Conservation (phyloP, 2,113 vertebrate genomes). For the Plectropomus leopardus region DNA sequence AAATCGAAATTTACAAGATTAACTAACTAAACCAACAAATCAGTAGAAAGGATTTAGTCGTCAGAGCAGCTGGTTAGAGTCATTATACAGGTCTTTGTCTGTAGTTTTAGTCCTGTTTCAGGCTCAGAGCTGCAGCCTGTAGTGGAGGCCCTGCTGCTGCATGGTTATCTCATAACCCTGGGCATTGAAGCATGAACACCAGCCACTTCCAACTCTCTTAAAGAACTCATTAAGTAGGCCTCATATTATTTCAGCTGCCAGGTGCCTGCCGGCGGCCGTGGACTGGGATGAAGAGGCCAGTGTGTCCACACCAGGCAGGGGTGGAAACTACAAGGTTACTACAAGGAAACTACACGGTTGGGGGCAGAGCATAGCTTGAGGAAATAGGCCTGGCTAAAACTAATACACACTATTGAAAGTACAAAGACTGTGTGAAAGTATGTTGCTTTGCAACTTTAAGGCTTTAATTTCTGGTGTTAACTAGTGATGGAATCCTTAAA, state of each 20-base stretch:
- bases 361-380: neutral
- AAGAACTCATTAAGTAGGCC: slow-evolving; percentile 72
- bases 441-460: neutral
- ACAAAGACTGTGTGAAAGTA: neutral
- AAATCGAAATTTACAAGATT: too few relatives aligned
- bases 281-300: slow-evolving; percentile 53
- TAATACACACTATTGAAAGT: neutral
- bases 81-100: neutral
- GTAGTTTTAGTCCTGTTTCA: slow-evolving; percentile 2
- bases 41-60: neutral
- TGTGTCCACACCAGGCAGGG: slow-evolving; percentile 43
- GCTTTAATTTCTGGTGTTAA: neutral
- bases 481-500: too few relatives aligned
- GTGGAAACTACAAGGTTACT: slow-evolving; percentile 58
- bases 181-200: slow-evolving; percentile 50
- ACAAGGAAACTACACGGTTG: slow-evolving; percentile 37
- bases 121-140: slow-evolving; percentile 28
- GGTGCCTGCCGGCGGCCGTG: slow-evolving; percentile 30
- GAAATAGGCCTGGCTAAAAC: slow-evolving; percentile 16
- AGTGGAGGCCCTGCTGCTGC: slow-evolving; percentile 31
- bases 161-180: slow-evolving; percentile 65
- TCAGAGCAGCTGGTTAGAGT: neutral
- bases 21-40: neutral
- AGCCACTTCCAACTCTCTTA: slow-evolving; percentile 74
- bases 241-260: slow-evolving; percentile 79